phyloP scores from a whole-genome alignment of 2,113 vertebrate genomes.

The Ginglymostoma cirratum region DNA sequence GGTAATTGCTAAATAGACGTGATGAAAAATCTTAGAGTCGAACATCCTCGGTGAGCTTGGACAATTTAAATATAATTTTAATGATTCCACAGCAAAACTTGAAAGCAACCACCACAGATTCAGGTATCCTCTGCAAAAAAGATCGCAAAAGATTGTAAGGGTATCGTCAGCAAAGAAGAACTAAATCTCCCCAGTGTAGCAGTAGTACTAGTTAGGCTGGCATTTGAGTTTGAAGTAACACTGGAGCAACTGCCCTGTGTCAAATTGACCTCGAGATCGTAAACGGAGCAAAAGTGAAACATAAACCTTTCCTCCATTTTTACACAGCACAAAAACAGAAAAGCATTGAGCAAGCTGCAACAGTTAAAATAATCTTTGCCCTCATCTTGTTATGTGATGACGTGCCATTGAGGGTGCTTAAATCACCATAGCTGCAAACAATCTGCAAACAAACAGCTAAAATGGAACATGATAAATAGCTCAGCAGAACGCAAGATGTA shows the following conservation, averaged over 20 bases:
- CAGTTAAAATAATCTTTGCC: neutral
- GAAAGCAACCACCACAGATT: neutral
- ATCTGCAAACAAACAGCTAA: neutral
- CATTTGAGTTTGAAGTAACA: neutral
- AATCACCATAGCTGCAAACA: neutral
- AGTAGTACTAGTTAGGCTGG: neutral
- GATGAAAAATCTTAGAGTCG: neutral
- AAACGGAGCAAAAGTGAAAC: neutral
- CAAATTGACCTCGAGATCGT: neutral
- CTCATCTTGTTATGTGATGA: neutral
- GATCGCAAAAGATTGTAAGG: neutral
- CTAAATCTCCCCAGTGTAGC: neutral
- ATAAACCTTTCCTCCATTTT: neutral
- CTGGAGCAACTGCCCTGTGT: neutral
- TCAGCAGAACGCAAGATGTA: neutral
- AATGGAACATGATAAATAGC: conserved; percentile 10
- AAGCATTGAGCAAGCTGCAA: conserved; percentile 39
- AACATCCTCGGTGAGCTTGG: neutral
- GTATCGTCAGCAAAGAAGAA: neutral
- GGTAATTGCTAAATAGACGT: neutral
- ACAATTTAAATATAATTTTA: neutral
- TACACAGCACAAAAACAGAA: neutral
- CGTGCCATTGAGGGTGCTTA: neutral
- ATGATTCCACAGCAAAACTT: neutral
- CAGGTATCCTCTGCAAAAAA: neutral